phyloP scores from a whole-genome alignment of 1,140 invertebrate genomes.

The Bombus confusus region DNA sequence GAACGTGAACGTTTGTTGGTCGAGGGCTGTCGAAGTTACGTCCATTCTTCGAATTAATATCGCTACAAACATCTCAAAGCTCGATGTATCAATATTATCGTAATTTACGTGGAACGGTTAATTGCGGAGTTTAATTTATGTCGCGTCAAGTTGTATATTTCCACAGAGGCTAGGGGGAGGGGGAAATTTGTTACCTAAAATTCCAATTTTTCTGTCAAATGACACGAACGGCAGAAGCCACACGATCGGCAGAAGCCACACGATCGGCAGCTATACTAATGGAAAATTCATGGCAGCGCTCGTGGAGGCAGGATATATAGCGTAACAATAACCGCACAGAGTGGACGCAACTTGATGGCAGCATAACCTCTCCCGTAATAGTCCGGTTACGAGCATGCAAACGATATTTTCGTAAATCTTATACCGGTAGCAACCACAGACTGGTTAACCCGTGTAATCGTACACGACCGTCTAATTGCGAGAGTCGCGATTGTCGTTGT shows the following conservation, averaged over 20 bases:
- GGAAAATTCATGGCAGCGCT: no score
- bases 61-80: no score
- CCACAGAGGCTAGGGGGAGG: not conserved
- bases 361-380: slow-evolving; percentile 34
- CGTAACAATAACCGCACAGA: slow-evolving; percentile 5
- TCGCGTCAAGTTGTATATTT: no score
- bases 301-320: not conserved
- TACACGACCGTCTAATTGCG: slow-evolving; percentile 46
- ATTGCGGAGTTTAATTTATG: not conserved
- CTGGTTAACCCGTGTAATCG: slow-evolving; percentile 7
- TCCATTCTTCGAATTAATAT: not conserved
- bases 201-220: not conserved
- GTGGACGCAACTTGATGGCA: not conserved
- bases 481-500: slow-evolving; percentile 29
- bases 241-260: not conserved
- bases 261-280: not conserved
- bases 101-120: no score
- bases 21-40: not conserved
- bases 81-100: no score
- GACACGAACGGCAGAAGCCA: fast-evolving
- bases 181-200: not conserved
- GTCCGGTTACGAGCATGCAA: slow-evolving; percentile 45
- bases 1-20: not conserved
- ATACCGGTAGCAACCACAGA: slow-evolving; percentile 15
- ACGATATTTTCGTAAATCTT: slow-evolving; percentile 54